phyloP scores from a whole-genome alignment of 2,113 vertebrate species.

The Salvator merianae region DNA sequence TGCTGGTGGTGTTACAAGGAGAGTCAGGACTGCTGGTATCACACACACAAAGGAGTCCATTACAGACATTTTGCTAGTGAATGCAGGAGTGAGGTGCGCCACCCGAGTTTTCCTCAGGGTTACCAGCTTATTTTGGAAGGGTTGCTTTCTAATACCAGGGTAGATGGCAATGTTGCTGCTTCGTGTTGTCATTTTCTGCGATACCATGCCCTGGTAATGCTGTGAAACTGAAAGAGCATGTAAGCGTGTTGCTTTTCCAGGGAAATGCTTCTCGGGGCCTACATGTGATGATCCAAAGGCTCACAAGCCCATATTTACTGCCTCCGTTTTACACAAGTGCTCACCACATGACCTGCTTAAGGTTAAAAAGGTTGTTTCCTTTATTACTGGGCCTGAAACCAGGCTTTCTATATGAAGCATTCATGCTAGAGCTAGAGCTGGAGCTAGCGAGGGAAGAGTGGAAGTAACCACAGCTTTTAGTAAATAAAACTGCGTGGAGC shows the following conservation, averaged over 20 bases:
- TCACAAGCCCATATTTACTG: neutral
- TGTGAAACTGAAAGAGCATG: neutral
- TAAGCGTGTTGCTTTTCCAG: neutral
- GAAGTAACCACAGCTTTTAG: neutral
- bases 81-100: neutral
- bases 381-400: neutral
- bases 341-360: neutral
- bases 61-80: neutral
- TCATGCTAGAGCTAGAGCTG: constrained; percentile 2
- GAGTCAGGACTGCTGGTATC: neutral
- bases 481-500: neutral
- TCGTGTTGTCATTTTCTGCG: neutral
- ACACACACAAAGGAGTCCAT: neutral
- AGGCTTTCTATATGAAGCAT: neutral
- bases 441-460: neutral
- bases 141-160: neutral
- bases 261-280: neutral
- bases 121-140: neutral
- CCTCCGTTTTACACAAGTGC: neutral
- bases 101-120: neutral
- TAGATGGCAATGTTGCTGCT: neutral
- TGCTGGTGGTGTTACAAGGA: constrained; percentile 3
- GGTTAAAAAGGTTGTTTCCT: neutral
- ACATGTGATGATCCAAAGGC: neutral
- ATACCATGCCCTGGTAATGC: no score